Conservation (phyloP, 2,113 vertebrate genomes). For the Heterochromis multidens region DNA sequence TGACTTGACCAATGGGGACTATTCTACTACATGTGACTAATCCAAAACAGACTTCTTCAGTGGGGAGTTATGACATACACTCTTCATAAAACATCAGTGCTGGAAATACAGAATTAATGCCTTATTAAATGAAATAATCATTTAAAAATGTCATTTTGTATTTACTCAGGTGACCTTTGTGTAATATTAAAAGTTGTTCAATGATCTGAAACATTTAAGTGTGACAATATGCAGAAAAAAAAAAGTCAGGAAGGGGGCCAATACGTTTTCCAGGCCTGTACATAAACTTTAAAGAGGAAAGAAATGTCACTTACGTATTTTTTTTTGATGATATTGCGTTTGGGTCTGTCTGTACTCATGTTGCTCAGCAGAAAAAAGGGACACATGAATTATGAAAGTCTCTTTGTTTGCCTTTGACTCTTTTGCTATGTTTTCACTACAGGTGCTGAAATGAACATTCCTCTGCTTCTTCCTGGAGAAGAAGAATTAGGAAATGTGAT, state of each 20-base stretch:
- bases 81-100: too few species aligned
- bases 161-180: too few species aligned
- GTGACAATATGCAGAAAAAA: too few species aligned
- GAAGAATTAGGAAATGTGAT: neutral
- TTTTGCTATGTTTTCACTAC: neutral
- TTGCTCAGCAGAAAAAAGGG: neutral
- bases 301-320: conserved; percentile 41
- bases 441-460: neutral
- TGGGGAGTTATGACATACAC: too few species aligned
- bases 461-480: neutral
- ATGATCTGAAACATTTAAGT: too few species aligned
- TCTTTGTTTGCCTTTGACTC: neutral
- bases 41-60: too few species aligned
- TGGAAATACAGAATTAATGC: too few species aligned
- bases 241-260: too few species aligned
- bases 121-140: too few species aligned
- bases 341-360: conserved; percentile 59
- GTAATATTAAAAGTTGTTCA: too few species aligned
- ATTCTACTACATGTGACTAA: neutral
- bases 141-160: too few species aligned
- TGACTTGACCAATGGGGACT: rapidly evolving
- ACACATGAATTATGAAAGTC: conserved; percentile 25
- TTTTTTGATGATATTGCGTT: conserved; percentile 60
- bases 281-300: neutral
- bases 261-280: too few species aligned